Percentiles rank a stretch among this genome's conserved stretches.
These are phyloP conservation scores for Mechanitis mazaeus DNA, from an alignment of 2,888 invertebrate species.

Conservation along the genomic window DNA sequence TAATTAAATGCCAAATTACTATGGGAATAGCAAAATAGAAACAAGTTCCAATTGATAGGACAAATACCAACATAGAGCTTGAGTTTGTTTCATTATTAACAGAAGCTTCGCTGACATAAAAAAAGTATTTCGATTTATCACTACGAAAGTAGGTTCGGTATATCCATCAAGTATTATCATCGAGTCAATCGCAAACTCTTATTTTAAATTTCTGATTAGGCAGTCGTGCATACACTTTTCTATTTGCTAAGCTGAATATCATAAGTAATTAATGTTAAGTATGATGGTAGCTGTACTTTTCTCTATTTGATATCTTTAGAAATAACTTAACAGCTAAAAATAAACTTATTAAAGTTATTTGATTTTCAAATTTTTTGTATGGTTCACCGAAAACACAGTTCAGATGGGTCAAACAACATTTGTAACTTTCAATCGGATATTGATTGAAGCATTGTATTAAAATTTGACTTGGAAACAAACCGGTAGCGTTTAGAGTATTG, in stretches of 20 bases:
- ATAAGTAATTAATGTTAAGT: conserved; percentile 16
- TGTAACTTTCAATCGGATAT: conserved; percentile 29
- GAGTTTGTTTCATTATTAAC: conserved; percentile 14
- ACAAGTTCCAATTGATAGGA: background rate
- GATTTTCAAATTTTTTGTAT: background rate
- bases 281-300: too few species aligned
- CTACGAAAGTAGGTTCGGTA: conserved; percentile 29
- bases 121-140: conserved; percentile 31
- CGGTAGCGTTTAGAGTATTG: conserved; percentile 27
- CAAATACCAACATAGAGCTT: background rate
- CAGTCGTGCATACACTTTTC: conserved; percentile 22
- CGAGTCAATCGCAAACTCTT: conserved; percentile 30
- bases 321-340: background rate
- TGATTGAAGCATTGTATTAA: conserved; percentile 33
- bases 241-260: conserved; percentile 18
- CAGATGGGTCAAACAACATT: conserved; percentile 29
- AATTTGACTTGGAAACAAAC: conserved; percentile 18
- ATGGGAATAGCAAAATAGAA: conserved; percentile 22
- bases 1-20: conserved; percentile 21
- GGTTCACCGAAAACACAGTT: conserved; percentile 19
- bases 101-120: conserved; percentile 18
- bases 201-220: conserved; percentile 29
- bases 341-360: background rate
- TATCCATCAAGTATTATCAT: conserved; percentile 31
- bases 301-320: too few species aligned